Percentiles rank a stretch among this genome's conserved stretches.
Evolutionary conservation across 2,888 invertebrate genomes (phyloP).

Genomic region (Clanis bilineata): DNA sequence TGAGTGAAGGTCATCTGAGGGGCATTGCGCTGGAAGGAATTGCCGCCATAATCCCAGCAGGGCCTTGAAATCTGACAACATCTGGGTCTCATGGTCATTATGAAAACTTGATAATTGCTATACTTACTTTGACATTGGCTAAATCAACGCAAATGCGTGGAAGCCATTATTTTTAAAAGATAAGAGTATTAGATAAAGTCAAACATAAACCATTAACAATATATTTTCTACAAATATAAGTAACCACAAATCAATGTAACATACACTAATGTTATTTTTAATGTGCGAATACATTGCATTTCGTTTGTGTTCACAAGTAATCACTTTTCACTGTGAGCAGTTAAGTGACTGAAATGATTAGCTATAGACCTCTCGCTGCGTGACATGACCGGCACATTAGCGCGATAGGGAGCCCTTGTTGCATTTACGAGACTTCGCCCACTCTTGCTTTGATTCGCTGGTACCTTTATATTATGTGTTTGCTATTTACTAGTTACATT

Average conservation of each 20-base stretch:
- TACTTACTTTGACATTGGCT: too few relatives aligned
- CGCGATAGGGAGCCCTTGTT: conserved; percentile 57
- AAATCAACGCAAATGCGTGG: too few relatives aligned
- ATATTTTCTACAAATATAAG: not conserved
- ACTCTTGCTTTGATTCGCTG: conserved; percentile 27
- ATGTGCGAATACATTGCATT: conserved; percentile 9
- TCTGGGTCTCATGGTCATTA: too few relatives aligned
- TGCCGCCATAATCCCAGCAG: too few relatives aligned
- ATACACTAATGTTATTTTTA: conserved; percentile 7
- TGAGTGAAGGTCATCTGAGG: too few relatives aligned
- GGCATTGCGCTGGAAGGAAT: too few relatives aligned
- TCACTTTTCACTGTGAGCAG: conserved; percentile 57
- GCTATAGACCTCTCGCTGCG: conserved; percentile 62
- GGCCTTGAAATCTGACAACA: too few relatives aligned
- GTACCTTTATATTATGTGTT: not conserved
- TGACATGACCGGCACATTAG: conserved; percentile 66
- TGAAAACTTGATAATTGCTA: too few relatives aligned
- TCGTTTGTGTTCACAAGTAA: conserved; percentile 41
- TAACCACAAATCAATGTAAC: conserved; percentile 7
- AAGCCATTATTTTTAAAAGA: too few relatives aligned
- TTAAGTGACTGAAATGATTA: conserved; percentile 70
- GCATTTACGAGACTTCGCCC: conserved; percentile 47
- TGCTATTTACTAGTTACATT: not conserved
- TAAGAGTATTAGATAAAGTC: not conserved
- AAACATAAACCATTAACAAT: not conserved